phyloP scores from a whole-genome alignment of 2,797 vertebrate genomes.

The Triplophysa yarkandensis region DNA sequence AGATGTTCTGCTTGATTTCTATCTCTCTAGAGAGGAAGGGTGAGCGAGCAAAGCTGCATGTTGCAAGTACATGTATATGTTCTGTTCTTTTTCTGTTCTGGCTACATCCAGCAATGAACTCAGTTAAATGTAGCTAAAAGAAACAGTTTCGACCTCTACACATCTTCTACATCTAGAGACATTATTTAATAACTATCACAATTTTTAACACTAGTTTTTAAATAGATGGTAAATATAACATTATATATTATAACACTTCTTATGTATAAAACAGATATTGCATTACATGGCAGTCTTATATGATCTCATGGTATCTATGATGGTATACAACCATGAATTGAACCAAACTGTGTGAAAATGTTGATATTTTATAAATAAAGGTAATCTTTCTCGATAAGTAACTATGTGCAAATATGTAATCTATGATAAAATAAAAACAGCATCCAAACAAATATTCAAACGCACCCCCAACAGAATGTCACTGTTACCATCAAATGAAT shows the following conservation, averaged over 20 bases:
- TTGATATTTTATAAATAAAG: not conserved
- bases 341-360: conserved; percentile 49
- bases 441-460: not conserved
- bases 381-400: not conserved
- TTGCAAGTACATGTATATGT: not conserved
- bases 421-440: not conserved
- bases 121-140: conserved; percentile 7
- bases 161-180: not conserved
- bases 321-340: conserved; percentile 49
- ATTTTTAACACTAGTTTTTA: not conserved
- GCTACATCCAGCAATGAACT: conserved; percentile 9
- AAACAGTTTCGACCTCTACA: conserved; percentile 9
- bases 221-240: not conserved
- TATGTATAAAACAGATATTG: conserved; percentile 7
- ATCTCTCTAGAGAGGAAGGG: conserved; percentile 39
- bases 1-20: conserved; percentile 43
- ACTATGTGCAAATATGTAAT: not conserved
- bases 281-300: conserved; percentile 31
- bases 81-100: conserved; percentile 10
- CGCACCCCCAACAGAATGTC: not conserved
- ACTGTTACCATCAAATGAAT: not conserved
- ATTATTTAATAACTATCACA: not conserved
- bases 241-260: not conserved
- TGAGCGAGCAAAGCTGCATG: conserved; percentile 29
- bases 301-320: conserved; percentile 42